Evolutionary conservation across 1,140 invertebrate species (phyloP).

Genomic region (Anthonomus grandis): DNA sequence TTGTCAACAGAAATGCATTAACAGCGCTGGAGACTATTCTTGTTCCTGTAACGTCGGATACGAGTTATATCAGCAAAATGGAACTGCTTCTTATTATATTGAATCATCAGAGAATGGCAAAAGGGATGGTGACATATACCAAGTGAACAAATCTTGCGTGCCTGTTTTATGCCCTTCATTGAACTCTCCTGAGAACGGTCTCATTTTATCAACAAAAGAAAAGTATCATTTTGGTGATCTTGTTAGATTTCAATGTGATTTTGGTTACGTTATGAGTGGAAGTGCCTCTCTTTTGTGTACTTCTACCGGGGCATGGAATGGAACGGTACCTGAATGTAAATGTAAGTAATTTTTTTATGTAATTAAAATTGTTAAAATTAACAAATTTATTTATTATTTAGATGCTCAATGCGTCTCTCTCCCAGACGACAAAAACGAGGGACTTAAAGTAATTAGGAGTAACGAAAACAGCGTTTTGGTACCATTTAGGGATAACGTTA

Average conservation of each 20-base stretch:
- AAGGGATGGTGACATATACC: conserved; percentile 82
- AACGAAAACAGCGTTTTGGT: conserved; percentile 78
- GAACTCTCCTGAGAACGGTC: conserved; percentile 82
- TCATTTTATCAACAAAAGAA: conserved; percentile 75
- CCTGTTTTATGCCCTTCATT: conserved; percentile 84
- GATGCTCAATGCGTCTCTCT: conserved; percentile 87
- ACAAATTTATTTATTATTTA: too few species aligned
- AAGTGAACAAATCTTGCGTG: conserved; percentile 94
- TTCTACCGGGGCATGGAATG: conserved; percentile 90
- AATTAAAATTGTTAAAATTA: too few species aligned
- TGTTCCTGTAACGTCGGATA: conserved; percentile 92
- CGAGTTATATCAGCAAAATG: conserved; percentile 85
- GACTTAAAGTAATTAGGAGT: conserved; percentile 68
- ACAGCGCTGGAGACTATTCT: conserved; percentile 79
- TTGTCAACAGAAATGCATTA: conserved; percentile 92
- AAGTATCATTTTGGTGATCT: conserved; percentile 88
- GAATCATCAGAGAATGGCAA: conserved; percentile 80
- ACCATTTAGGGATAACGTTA: conserved; percentile 87
- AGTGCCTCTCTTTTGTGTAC: conserved; percentile 81
- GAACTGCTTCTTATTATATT: conserved; percentile 85
- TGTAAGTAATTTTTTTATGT: conserved; percentile 61
- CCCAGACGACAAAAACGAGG: conserved; percentile 84
- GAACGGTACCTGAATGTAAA: conserved; percentile 86
- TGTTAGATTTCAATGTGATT: conserved; percentile 90
- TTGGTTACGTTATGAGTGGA: conserved; percentile 90